Percentiles rank a stretch among this genome's conserved stretches.
Conservation (phyloP, 2,888 invertebrate species). For the Zele albiditarsus region DNA sequence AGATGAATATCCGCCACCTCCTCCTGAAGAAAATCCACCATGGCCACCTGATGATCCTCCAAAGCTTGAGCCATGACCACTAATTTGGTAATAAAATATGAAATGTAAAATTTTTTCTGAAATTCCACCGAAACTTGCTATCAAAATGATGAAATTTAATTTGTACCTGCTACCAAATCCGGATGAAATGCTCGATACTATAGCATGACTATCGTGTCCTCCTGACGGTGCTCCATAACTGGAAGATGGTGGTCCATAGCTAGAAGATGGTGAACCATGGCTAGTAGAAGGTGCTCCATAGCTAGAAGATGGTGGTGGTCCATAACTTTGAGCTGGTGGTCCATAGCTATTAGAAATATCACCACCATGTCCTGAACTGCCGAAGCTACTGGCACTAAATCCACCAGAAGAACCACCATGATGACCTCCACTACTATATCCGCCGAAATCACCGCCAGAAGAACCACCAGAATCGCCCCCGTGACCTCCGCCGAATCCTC, state of each 20-base stretch:
- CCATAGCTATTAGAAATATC: constrained; percentile 43
- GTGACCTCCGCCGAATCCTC: constrained; percentile 25
- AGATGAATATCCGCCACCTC: constrained; percentile 53
- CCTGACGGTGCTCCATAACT: constrained; percentile 35
- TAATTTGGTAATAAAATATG: constrained; percentile 44
- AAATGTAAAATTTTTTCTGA: too few relatives aligned
- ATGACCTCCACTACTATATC: constrained; percentile 41
- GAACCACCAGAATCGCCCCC: constrained; percentile 39
- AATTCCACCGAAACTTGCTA: too few relatives aligned
- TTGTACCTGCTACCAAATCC: constrained; percentile 61
- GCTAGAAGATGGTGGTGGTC: constrained; percentile 5
- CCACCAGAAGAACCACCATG: constrained; percentile 40
- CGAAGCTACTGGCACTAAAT: constrained; percentile 38
- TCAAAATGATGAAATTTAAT: neutral
- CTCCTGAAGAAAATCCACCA: constrained; percentile 30
- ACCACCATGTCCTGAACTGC: constrained; percentile 38
- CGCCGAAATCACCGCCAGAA: constrained; percentile 38
- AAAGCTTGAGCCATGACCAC: constrained; percentile 57
- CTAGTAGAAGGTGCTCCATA: constrained; percentile 21
- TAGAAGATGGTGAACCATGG: constrained; percentile 9
- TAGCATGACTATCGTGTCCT: constrained; percentile 43
- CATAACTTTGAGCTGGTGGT: constrained; percentile 31
- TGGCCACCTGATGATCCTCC: constrained; percentile 38
- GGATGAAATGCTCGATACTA: constrained; percentile 55
- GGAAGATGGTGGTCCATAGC: constrained; percentile 8